phyloP scores from a whole-genome alignment of 2,888 invertebrate genomes.

The Acleris sparsana region DNA sequence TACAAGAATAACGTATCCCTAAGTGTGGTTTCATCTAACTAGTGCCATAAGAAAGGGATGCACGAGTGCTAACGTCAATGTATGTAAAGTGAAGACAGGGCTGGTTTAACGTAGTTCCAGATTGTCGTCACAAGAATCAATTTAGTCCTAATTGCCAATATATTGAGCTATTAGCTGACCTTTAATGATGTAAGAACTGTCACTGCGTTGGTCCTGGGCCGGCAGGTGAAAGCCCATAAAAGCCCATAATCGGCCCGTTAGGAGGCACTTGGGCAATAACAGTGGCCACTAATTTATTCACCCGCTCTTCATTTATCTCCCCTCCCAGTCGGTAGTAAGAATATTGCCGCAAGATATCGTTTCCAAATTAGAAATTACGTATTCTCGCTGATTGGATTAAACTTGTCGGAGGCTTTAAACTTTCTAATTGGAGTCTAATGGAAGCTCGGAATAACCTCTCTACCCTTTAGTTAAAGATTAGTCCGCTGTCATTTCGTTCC shows the following conservation, averaged over 20 bases:
- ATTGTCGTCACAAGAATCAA: too few species aligned
- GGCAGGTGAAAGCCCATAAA: conserved; percentile 39
- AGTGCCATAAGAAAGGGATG: too few species aligned
- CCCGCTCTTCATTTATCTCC: conserved; percentile 37
- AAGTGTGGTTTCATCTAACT: too few species aligned
- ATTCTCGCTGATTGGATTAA: conserved; percentile 32
- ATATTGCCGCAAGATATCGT: conserved; percentile 28
- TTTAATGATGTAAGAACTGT: conserved; percentile 40
- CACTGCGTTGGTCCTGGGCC: conserved; percentile 29
- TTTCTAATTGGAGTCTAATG: conserved; percentile 33
- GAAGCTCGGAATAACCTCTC: conserved; percentile 19
- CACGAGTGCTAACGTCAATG: too few species aligned
- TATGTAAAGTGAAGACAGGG: too few species aligned
- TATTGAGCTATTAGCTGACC: too few species aligned
- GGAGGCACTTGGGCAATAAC: conserved; percentile 40
- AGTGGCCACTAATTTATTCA: conserved; percentile 41
- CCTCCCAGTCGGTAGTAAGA: conserved; percentile 28
- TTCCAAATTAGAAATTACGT: conserved; percentile 27
- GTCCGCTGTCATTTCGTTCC: conserved; percentile 1
- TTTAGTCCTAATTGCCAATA: too few species aligned
- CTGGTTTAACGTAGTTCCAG: too few species aligned
- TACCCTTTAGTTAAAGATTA: conserved; percentile 3
- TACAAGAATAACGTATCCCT: too few species aligned
- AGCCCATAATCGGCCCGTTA: conserved; percentile 42
- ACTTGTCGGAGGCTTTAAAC: conserved; percentile 25